Percentiles rank a stretch among this genome's conserved stretches.
Conservation (phyloP, 2,888 invertebrate species). For the Phengaris alcon region DNA sequence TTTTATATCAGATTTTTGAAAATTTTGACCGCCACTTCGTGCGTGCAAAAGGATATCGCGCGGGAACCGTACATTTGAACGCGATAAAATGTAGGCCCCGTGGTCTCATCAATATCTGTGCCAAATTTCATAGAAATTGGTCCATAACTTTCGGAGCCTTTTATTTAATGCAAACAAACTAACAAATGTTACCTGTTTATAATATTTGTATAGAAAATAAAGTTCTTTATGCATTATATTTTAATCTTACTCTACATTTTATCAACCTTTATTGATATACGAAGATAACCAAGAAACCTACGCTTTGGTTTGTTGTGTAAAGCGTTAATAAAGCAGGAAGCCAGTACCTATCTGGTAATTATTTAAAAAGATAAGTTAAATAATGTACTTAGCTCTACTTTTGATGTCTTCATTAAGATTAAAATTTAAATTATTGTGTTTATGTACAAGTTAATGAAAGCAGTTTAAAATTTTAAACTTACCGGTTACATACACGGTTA, state of each 20-base stretch:
- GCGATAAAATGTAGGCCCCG: no score
- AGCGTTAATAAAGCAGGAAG: neutral
- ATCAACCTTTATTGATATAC: neutral
- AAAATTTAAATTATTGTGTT: conserved; percentile 7
- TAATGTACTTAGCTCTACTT: neutral
- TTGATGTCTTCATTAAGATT: conserved; percentile 2
- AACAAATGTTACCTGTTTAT: no score
- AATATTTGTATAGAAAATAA: no score
- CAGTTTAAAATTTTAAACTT: neutral
- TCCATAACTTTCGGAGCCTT: no score
- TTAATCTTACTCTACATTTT: neutral
- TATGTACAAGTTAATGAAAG: neutral
- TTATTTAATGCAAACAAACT: no score
- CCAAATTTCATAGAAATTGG: no score
- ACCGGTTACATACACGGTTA: neutral
- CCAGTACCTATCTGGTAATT: neutral
- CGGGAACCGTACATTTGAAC: no score
- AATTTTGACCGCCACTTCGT: no score
- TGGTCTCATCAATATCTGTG: no score
- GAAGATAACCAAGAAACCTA: neutral
- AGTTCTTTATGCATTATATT: neutral
- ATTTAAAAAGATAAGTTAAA: neutral
- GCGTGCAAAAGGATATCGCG: no score
- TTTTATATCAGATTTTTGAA: no score
- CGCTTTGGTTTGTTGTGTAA: neutral